These are phyloP conservation scores for Rhopalosiphum padi DNA, from an alignment of 1,140 invertebrate genomes.

Conservation along the genomic window DNA sequence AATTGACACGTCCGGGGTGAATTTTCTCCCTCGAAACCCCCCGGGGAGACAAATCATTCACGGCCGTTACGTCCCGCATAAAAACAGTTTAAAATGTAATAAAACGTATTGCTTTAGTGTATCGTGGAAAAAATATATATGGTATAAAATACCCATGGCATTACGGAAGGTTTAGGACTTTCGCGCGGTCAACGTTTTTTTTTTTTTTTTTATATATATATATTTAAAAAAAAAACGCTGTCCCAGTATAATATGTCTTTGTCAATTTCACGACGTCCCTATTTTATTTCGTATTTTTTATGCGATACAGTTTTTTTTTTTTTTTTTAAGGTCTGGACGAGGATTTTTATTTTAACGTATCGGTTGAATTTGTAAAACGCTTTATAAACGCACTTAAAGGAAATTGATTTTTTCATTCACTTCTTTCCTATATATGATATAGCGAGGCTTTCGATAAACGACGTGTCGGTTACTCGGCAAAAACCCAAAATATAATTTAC, in stretches of 20 bases:
- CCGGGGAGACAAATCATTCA: slow-evolving; percentile 55
- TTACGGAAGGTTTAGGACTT: slow-evolving; percentile 52
- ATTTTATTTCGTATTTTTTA: slow-evolving; percentile 55
- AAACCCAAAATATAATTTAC: slow-evolving; percentile 37
- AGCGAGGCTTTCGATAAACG: slow-evolving; percentile 39
- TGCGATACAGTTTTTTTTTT: slow-evolving; percentile 42
- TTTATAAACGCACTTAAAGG: slow-evolving; percentile 58
- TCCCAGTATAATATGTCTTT: slow-evolving; percentile 56
- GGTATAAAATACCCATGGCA: slow-evolving; percentile 40
- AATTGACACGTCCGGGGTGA: slow-evolving; percentile 55
- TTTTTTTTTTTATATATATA: slow-evolving; percentile 6
- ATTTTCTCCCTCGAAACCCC: slow-evolving; percentile 52
- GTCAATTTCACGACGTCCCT: slow-evolving; percentile 57
- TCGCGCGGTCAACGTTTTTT: slow-evolving; percentile 56
- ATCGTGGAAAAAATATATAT: slow-evolving; percentile 37
- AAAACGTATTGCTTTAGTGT: slow-evolving; percentile 51
- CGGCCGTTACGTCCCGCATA: slow-evolving; percentile 55
- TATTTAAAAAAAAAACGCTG: neutral
- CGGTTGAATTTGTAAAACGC: slow-evolving; percentile 57
- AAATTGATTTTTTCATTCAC: slow-evolving; percentile 56
- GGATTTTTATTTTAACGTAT: slow-evolving; percentile 58
- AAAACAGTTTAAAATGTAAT: slow-evolving; percentile 58
- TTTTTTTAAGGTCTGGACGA: slow-evolving; percentile 27
- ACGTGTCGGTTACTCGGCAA: slow-evolving; percentile 47
- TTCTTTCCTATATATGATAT: neutral